Evolutionary conservation across 2,113 vertebrate genomes (phyloP).

Genomic region (Urocitellus parryii): DNA sequence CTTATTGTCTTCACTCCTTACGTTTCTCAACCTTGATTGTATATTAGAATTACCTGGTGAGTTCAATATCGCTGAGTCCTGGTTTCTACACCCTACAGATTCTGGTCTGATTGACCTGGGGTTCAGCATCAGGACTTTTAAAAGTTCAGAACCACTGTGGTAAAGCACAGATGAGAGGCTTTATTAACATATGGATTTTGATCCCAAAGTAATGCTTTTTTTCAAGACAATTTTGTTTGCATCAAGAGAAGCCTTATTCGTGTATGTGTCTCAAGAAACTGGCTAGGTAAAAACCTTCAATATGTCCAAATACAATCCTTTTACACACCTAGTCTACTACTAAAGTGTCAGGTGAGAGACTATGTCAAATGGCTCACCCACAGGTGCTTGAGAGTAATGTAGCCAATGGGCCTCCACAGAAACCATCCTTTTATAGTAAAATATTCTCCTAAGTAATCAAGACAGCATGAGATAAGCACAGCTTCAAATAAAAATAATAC

Average conservation of each 20-base stretch:
- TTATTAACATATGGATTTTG: slow-evolving; percentile 24
- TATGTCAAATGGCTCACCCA: slow-evolving; percentile 10
- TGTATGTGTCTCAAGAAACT: background rate
- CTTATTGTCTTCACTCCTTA: background rate
- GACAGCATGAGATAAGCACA: slow-evolving; percentile 6
- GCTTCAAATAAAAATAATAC: slow-evolving; percentile 44
- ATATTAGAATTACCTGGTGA: background rate
- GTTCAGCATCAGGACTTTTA: background rate
- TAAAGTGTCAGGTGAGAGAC: background rate
- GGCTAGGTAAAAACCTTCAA: slow-evolving; percentile 1
- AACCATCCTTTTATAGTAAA: slow-evolving; percentile 28
- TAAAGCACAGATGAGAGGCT: slow-evolving; percentile 2
- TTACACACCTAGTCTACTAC: slow-evolving; percentile 8
- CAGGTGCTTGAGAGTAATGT: background rate
- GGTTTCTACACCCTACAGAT: background rate
- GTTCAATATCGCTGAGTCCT: background rate
- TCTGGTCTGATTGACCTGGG: background rate
- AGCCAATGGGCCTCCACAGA: background rate
- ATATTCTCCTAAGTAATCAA: slow-evolving; percentile 52
- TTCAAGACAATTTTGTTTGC: slow-evolving; percentile 48
- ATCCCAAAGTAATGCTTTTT: background rate
- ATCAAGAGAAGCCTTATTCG: slow-evolving; percentile 14
- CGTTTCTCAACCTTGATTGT: slow-evolving; percentile 7
- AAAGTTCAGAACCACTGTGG: background rate
- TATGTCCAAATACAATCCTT: slow-evolving; percentile 32